Evolutionary conservation across 1,140 invertebrate species (phyloP).

Genomic region (Dermatophagoides farinae): DNA sequence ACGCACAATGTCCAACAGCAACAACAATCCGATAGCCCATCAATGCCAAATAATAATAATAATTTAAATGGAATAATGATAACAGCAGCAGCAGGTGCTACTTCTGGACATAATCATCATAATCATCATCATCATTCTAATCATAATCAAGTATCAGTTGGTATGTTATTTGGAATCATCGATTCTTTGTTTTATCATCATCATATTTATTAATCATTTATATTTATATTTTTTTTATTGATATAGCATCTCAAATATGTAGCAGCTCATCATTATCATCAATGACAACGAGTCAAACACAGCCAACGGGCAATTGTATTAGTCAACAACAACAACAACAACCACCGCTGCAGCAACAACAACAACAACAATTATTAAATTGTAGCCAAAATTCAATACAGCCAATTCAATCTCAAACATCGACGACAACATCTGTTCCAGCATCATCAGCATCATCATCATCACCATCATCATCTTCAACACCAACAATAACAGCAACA

Average conservation of each 20-base stretch:
- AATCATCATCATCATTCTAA: too few species aligned
- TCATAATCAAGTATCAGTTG: too few species aligned
- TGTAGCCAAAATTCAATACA: not conserved
- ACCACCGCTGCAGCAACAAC: too few species aligned
- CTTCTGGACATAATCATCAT: too few species aligned
- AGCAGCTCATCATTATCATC: not conserved
- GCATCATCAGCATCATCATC: not conserved
- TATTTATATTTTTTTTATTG: too few species aligned
- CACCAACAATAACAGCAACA: not conserved
- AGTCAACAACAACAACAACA: not conserved
- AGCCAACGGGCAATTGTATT: not conserved
- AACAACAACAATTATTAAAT: not conserved
- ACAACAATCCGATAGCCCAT: too few species aligned
- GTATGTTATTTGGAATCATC: too few species aligned
- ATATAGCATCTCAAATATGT: too few species aligned
- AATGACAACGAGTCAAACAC: not conserved
- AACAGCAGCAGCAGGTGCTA: not conserved
- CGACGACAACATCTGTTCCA: not conserved
- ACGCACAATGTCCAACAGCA: too few species aligned
- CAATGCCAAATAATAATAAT: not conserved
- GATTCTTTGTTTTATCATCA: too few species aligned
- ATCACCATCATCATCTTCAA: not conserved
- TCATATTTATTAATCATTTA: too few species aligned
- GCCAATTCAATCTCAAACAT: not conserved
- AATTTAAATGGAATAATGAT: not conserved